Conservation (phyloP, 1,140 invertebrate genomes). For the Diuraphis noxia region DNA sequence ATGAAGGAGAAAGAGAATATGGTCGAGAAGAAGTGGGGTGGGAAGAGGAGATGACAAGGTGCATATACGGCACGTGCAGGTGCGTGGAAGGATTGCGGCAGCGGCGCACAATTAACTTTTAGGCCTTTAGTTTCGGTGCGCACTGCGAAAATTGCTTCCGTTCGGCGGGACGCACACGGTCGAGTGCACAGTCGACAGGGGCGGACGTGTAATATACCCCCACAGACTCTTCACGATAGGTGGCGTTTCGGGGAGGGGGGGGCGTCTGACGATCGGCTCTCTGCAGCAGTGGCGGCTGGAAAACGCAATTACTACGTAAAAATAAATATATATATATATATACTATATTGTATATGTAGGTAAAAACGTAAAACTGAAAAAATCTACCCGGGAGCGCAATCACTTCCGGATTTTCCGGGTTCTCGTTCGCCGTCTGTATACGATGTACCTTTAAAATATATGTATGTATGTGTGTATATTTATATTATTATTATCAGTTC, state of each 20-base stretch:
- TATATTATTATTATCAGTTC: neutral
- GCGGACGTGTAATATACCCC: neutral
- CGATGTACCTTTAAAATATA: neutral
- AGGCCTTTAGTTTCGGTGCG: conserved; percentile 41
- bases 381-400: conserved; percentile 19
- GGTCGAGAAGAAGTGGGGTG: neutral
- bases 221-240: neutral
- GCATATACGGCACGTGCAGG: neutral
- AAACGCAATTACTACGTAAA: conserved; percentile 25
- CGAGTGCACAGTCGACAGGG: neutral
- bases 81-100: conserved; percentile 5
- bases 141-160: conserved; percentile 37
- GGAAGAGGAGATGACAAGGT: neutral
- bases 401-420: conserved; percentile 29
- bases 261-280: neutral
- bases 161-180: neutral
- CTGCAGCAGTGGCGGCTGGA: neutral
- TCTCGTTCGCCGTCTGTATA: neutral
- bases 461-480: neutral
- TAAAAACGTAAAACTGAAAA: neutral
- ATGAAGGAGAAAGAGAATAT: neutral
- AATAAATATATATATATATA: neutral
- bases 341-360: too few relatives aligned
- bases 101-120: conserved; percentile 32
- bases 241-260: neutral